Percentiles rank a stretch among this genome's conserved stretches.
These are phyloP conservation scores for Paedocypris micromegethes DNA, from an alignment of 2,797 vertebrate genomes.

Conservation along the genomic window DNA sequence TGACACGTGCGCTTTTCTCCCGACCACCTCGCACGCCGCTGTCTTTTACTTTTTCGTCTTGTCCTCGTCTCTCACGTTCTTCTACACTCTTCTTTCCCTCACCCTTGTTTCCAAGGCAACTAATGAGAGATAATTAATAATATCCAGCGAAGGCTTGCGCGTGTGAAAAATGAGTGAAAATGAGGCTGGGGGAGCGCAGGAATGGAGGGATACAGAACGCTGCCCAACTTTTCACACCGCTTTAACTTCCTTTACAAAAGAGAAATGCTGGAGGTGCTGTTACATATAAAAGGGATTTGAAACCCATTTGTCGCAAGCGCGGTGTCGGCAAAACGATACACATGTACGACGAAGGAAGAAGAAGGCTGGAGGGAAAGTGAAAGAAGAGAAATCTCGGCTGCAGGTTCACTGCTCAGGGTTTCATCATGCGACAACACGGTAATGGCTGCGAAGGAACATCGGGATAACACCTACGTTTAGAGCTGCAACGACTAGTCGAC, in stretches of 20 bases:
- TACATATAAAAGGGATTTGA: conserved; percentile 46
- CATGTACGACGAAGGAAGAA: conserved; percentile 34
- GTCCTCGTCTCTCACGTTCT: conserved; percentile 33
- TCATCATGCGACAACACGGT: conserved; percentile 35
- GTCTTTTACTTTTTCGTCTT: conserved; percentile 24
- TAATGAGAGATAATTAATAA: conserved; percentile 82
- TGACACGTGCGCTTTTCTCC: conserved; percentile 66
- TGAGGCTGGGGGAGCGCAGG: conserved; percentile 36
- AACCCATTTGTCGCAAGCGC: conserved; percentile 46
- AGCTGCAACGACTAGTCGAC: too few relatives aligned
- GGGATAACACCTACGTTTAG: too few relatives aligned
- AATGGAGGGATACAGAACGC: conserved; percentile 51
- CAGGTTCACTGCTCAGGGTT: conserved; percentile 28
- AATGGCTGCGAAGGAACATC: too few relatives aligned
- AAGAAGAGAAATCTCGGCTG: conserved; percentile 16
- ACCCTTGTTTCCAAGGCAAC: conserved; percentile 77
- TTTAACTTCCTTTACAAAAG: conserved; percentile 50
- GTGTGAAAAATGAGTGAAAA: conserved; percentile 61
- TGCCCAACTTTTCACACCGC: conserved; percentile 54
- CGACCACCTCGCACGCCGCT: conserved; percentile 38
- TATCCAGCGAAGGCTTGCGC: conserved; percentile 60
- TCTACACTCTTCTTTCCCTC: conserved; percentile 58
- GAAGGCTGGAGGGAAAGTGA: conserved; percentile 31
- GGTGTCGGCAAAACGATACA: conserved; percentile 43
- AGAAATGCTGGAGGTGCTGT: conserved; percentile 44